These are phyloP conservation scores for Aphyosemion australe DNA, from an alignment of 2,113 vertebrate genomes.

Conservation along the genomic window DNA sequence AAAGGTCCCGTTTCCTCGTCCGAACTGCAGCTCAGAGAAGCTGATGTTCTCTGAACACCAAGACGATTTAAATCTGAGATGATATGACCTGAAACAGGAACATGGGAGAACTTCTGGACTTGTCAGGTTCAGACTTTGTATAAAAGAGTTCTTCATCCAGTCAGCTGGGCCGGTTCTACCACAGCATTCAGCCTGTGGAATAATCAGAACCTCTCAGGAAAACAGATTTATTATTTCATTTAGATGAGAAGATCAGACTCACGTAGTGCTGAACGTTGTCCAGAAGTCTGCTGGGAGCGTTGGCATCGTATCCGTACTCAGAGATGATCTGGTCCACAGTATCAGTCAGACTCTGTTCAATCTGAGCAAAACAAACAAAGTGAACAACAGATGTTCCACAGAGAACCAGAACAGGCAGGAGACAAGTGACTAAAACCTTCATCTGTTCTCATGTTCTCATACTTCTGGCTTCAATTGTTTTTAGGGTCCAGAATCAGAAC, in stretches of 20 bases:
- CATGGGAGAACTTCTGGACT: constrained; percentile 58
- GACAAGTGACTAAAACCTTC: too few species aligned
- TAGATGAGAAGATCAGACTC: constrained; percentile 20
- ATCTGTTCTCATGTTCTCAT: too few species aligned
- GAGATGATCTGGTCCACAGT: constrained; percentile 42
- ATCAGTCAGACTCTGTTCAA: constrained; percentile 9
- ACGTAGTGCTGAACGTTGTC: constrained; percentile 67
- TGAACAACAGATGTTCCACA: too few species aligned
- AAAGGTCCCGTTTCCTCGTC: constrained; percentile 31
- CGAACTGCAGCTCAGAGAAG: background rate
- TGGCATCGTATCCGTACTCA: constrained; percentile 16
- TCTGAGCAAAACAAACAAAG: constrained; percentile 41
- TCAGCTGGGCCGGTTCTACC: constrained; percentile 50
- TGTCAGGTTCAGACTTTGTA: constrained; percentile 34
- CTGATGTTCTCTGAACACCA: constrained; percentile 31
- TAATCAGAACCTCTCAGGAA: background rate
- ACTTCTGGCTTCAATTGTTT: too few species aligned
- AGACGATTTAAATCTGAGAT: background rate
- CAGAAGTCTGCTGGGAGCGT: constrained; percentile 39
- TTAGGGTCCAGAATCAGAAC: too few species aligned
- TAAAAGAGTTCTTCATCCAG: constrained; percentile 65
- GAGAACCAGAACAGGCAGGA: background rate
- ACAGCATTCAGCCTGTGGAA: constrained; percentile 65
- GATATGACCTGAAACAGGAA: constrained; percentile 62
- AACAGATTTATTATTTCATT: background rate